These are phyloP conservation scores for Caiman crocodilus DNA, from an alignment of 2,797 vertebrate species.

Conservation along the genomic window DNA sequence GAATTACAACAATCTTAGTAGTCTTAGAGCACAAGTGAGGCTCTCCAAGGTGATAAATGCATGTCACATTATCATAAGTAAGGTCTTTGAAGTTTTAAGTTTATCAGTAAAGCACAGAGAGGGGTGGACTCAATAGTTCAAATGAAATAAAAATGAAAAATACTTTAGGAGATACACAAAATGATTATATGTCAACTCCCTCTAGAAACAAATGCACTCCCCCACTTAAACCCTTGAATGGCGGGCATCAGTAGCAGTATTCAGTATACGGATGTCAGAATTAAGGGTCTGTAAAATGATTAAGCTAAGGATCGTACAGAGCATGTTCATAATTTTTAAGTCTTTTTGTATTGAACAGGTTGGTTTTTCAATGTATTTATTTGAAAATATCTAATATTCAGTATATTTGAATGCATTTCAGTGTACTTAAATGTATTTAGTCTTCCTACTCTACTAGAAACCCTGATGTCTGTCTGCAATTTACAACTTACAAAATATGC, in stretches of 20 bases:
- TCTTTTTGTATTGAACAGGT: neutral
- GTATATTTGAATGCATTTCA: neutral
- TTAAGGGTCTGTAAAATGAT: neutral
- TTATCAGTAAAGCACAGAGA: neutral
- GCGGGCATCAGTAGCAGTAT: neutral
- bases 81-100: fast-evolving
- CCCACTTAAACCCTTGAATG: neutral
- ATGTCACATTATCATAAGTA: neutral
- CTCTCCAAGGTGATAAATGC: neutral
- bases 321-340: neutral
- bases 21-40: neutral
- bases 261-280: too few relatives aligned
- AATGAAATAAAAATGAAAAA: neutral
- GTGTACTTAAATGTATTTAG: neutral
- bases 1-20: neutral
- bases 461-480: neutral
- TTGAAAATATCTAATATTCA: too few relatives aligned
- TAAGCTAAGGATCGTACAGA: neutral
- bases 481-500: neutral
- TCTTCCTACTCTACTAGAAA: neutral
- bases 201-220: too few relatives aligned
- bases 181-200: neutral
- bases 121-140: neutral
- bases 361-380: neutral
- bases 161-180: neutral